Percentiles rank a stretch among this genome's conserved stretches.
These are phyloP conservation scores for Ceratina australensis DNA, from an alignment of 1,140 invertebrate species.

Conservation along the genomic window DNA sequence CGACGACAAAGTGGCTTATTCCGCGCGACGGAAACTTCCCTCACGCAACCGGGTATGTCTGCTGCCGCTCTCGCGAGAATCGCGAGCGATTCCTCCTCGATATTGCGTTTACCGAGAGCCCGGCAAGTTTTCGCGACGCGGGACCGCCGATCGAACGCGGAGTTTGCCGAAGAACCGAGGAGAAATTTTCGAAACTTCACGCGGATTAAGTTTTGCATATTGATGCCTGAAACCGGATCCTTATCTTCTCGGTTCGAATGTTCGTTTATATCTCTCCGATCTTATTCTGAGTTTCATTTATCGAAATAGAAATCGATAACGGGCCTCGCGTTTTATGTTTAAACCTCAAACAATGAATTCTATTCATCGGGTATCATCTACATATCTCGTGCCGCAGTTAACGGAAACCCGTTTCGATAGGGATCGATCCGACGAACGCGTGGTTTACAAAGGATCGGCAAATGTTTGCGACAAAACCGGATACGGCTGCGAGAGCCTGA, in stretches of 20 bases:
- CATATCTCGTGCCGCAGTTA: neutral
- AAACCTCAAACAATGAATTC: no score
- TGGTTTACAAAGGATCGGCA: constrained; percentile 5
- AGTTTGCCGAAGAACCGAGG: no score
- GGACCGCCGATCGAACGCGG: neutral
- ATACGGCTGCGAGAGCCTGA: constrained; percentile 15
- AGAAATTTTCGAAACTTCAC: neutral
- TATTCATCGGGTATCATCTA: no score
- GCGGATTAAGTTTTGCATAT: constrained; percentile 5
- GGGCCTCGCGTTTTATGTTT: no score
- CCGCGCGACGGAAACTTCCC: constrained; percentile 19
- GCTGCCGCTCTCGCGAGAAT: neutral
- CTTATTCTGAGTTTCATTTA: no score
- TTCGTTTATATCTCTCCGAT: neutral
- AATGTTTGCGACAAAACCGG: neutral
- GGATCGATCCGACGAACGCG: neutral
- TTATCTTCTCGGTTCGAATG: neutral
- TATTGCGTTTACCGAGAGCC: constrained; percentile 16
- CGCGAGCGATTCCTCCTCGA: neutral
- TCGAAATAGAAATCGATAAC: no score
- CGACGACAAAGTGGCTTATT: constrained; percentile 42
- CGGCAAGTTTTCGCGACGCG: neutral
- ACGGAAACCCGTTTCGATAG: neutral
- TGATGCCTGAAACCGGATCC: no score
- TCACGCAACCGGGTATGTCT: neutral